Conservation (phyloP, 2,888 invertebrate species). For the Cheiracanthium punctorium region DNA sequence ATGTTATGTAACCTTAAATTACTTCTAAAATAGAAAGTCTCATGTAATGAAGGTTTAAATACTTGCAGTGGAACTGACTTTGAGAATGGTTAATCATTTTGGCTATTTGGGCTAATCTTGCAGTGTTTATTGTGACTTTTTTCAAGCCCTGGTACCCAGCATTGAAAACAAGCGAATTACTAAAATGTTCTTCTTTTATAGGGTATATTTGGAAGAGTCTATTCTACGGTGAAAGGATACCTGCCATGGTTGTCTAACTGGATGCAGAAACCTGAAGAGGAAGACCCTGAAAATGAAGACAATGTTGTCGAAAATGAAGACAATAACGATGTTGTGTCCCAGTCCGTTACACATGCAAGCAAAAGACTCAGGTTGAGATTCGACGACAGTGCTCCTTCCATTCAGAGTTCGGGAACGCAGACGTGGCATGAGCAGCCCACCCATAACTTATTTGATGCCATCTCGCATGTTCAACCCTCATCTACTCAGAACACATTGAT, state of each 20-base stretch:
- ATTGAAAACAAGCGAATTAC: too few relatives aligned
- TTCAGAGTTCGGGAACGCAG: conserved; percentile 46
- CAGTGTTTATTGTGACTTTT: too few relatives aligned
- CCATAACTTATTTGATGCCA: conserved; percentile 14
- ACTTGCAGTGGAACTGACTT: too few relatives aligned
- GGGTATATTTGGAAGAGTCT: conserved; percentile 51
- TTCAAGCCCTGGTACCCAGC: too few relatives aligned
- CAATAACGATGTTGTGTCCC: conserved; percentile 5
- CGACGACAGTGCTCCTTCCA: not conserved
- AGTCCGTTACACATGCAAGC: not conserved
- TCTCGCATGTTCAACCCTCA: conserved; percentile 24
- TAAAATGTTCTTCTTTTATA: too few relatives aligned
- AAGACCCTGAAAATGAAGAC: not conserved
- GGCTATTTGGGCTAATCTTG: too few relatives aligned
- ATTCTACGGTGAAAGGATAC: conserved; percentile 47
- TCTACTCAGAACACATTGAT: conserved; percentile 36
- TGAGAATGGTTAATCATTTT: too few relatives aligned
- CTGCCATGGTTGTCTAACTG: conserved; percentile 45
- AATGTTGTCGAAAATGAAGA: conserved; percentile 16
- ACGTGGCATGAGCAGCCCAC: conserved; percentile 49
- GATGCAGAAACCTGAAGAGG: conserved; percentile 21
- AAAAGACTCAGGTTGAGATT: conserved; percentile 21
- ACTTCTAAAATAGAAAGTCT: too few relatives aligned
- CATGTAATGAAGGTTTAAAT: too few relatives aligned
- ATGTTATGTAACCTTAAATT: too few relatives aligned